A percentile compares a stretch with the other conserved stretches of the same genome.
Conservation (phyloP, 1,140 invertebrate species). For the Melitaea cinxia region DNA sequence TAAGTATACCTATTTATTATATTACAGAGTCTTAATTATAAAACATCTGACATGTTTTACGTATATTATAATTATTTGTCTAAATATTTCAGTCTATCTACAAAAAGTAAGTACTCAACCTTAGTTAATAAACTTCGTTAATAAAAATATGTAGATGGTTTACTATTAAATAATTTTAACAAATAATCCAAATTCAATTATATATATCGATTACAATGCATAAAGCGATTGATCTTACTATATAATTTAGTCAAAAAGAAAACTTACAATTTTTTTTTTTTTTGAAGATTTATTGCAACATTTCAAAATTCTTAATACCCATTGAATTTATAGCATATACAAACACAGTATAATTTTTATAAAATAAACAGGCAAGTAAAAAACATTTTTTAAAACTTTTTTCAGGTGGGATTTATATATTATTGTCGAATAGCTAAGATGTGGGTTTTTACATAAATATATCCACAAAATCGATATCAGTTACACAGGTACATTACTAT, state of each 20-base stretch:
- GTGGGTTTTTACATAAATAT: constrained; percentile 26
- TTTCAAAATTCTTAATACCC: constrained; percentile 56
- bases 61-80: no score
- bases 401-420: constrained; percentile 47
- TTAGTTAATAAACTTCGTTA: no score
- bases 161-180: neutral
- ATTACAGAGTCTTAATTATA: no score
- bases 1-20: no score
- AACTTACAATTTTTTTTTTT: constrained; percentile 12
- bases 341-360: constrained; percentile 30
- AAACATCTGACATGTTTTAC: no score
- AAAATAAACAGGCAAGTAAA: constrained; percentile 43
- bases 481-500: constrained; percentile 39
- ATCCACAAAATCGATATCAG: constrained; percentile 24
- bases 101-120: no score
- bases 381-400: constrained; percentile 35
- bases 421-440: constrained; percentile 48
- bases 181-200: neutral
- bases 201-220: neutral
- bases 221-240: neutral
- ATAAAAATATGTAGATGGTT: no score
- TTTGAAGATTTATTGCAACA: constrained; percentile 63
- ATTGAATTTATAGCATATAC: constrained; percentile 37
- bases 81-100: no score
- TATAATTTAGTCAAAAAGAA: neutral